Evolutionary conservation across 2,113 vertebrate genomes (phyloP).

Genomic region (Thamnaconus septentrionalis): DNA sequence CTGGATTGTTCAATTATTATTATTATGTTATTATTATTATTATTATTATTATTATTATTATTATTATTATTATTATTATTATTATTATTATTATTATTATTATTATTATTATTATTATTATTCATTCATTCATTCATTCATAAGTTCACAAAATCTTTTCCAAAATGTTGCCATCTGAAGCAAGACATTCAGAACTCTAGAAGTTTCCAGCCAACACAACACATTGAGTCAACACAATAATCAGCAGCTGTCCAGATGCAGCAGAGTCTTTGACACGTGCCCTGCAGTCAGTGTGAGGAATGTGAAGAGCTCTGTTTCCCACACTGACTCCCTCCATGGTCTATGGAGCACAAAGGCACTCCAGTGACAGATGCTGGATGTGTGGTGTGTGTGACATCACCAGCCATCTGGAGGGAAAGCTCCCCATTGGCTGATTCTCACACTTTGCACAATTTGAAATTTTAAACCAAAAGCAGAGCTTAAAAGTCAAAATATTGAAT

Average conservation of each 20-base stretch:
- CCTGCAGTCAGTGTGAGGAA: conserved; percentile 48
- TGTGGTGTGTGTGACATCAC: conserved; percentile 28
- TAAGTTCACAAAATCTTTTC: too few species aligned
- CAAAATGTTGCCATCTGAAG: too few species aligned
- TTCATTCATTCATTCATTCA: too few species aligned
- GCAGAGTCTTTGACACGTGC: conserved; percentile 8
- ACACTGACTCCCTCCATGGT: conserved; percentile 46
- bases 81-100: too few species aligned
- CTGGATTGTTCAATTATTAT: too few species aligned
- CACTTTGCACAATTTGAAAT: not conserved
- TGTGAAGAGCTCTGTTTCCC: conserved; percentile 48
- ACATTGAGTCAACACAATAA: not conserved
- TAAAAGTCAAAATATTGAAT: too few species aligned
- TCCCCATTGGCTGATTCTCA: conserved; percentile 20
- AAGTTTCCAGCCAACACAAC: too few species aligned
- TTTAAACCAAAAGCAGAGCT: not conserved
- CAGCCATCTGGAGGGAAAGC: conserved; percentile 56
- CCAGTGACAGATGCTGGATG: conserved; percentile 28
- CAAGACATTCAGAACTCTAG: too few species aligned
- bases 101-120: too few species aligned
- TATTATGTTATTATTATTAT: too few species aligned
- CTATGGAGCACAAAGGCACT: conserved; percentile 41
- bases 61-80: too few species aligned
- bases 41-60: too few species aligned
- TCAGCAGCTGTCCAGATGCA: conserved; percentile 20